Evolutionary conservation across 2,797 vertebrate species (phyloP), one percentile per base, ranked within the genome.

Genomic region (Spinibarbus caldwelli): DNA sequence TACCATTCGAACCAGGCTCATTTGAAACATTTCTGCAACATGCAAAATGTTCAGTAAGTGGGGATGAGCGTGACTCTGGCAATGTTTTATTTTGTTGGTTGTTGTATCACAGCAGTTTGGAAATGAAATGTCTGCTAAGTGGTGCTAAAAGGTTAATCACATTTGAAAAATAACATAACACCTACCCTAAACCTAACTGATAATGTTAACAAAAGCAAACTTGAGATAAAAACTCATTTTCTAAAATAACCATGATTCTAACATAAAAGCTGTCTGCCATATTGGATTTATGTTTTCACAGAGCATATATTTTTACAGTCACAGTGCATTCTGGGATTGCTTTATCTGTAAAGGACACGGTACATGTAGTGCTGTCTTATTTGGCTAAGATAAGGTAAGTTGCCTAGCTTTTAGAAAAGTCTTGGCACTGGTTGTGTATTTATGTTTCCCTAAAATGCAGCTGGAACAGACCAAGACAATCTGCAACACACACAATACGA

Each of bases 401-500:
- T n/a, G 23, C 2, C 67, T 14, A n/a, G 2, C 1, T 6, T 70
- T 70, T 70, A 12, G 5, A 70, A 70, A 3, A 41, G 11, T n/a
- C 23, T 7, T 41, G 66, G 19, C 4, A 6, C 21, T 43, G 41
- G 26, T 14, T 71, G 26, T 29, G 4, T n/a, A n/a, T 73, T 10
- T 19, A 2, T 73, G 26, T 31, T 73, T 31, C 31, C 2, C 5
- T 49, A 11, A 73, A 47, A 73, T 47, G 1, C 3, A 3, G 8
- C 71, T 72, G 70, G 15, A 47, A 47, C 2, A 49, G 17, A 31
- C 9, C 17, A 49, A 73, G 45, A 31, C n/a, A 31, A 47, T 21
- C 9, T 73, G 71, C 43, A 73, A 70, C 68, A 62, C 68, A 57
- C 26, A 72, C 19, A 57, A 70, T 54, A 57, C 3, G 52, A 59